Percentiles rank a stretch among this genome's conserved stretches.
Conservation (phyloP, 2,113 vertebrate species). For the Hippopotamus amphibius region DNA sequence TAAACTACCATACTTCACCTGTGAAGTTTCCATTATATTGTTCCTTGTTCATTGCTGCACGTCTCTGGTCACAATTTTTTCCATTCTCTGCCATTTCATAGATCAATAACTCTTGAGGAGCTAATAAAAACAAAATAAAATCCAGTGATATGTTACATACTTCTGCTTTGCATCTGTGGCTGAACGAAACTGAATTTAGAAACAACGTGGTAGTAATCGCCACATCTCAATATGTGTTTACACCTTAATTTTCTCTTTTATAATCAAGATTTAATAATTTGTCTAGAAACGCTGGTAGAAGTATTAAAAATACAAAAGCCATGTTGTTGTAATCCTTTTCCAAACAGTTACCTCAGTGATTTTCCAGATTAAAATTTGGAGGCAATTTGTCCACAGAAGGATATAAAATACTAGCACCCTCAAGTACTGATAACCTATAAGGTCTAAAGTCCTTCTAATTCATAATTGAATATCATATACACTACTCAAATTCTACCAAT, state of each 20-base stretch:
- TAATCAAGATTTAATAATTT: constrained; percentile 17
- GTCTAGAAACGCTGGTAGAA: not conserved
- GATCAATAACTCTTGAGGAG: constrained; percentile 82
- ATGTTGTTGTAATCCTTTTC: not conserved
- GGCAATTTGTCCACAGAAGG: not conserved
- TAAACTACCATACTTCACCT: constrained; percentile 86
- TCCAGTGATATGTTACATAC: constrained; percentile 31
- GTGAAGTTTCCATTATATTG: constrained; percentile 94
- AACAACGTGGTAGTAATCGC: not conserved
- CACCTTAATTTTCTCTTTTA: not conserved
- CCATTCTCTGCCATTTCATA: constrained; percentile 98
- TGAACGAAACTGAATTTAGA: constrained; percentile 30
- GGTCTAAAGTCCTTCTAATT: not conserved
- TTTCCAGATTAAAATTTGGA: constrained; percentile 40
- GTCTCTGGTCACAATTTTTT: constrained; percentile 94
- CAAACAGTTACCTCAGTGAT: not conserved
- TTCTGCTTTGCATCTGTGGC: not conserved
- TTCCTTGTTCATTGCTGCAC: constrained; percentile 90
- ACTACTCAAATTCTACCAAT: not conserved
- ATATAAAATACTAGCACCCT: not conserved
- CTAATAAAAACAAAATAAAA: constrained; percentile 78
- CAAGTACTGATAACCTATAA: constrained; percentile 14
- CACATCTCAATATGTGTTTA: not conserved
- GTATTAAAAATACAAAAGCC: constrained; percentile 28
- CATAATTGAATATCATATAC: not conserved